These are phyloP conservation scores for Corythucha ciliata DNA, from an alignment of 2,888 invertebrate species.

Conservation along the genomic window DNA sequence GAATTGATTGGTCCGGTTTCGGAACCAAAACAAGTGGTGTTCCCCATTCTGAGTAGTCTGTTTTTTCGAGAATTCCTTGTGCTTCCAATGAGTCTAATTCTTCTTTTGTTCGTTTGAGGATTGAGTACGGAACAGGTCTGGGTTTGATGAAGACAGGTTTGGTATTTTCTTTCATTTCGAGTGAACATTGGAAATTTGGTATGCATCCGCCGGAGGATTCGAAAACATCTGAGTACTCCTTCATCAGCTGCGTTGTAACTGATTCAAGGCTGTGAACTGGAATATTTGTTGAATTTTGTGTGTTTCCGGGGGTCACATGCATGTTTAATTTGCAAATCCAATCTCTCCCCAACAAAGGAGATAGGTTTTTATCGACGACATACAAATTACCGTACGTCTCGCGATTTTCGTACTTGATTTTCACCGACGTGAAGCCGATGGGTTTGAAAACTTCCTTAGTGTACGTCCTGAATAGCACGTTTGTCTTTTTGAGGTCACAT, in stretches of 20 bases:
- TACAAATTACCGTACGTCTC: too few species aligned
- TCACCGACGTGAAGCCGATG: too few species aligned
- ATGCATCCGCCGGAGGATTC: slow-evolving; percentile 5
- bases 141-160: slow-evolving; percentile 22
- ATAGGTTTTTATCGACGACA: too few species aligned
- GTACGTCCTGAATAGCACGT: too few species aligned
- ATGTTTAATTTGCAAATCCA: slow-evolving; percentile 8
- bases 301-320: background rate
- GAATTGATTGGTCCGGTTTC: slow-evolving; percentile 21
- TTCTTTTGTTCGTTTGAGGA: slow-evolving; percentile 9
- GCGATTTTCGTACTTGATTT: too few species aligned
- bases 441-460: too few species aligned
- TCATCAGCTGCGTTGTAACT: too few species aligned
- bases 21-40: slow-evolving; percentile 24
- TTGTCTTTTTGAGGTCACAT: too few species aligned
- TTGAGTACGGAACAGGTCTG: slow-evolving; percentile 7
- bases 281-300: too few species aligned
- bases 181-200: slow-evolving; percentile 5
- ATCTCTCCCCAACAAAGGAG: too few species aligned
- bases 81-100: slow-evolving; percentile 18
- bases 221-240: slow-evolving; percentile 26
- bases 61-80: slow-evolving; percentile 19
- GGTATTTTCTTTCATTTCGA: background rate
- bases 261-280: background rate
- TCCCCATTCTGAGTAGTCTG: slow-evolving; percentile 22